Evolutionary conservation across 2,888 invertebrate genomes (phyloP).

Genomic region (Megaustenia siamemsis): DNA sequence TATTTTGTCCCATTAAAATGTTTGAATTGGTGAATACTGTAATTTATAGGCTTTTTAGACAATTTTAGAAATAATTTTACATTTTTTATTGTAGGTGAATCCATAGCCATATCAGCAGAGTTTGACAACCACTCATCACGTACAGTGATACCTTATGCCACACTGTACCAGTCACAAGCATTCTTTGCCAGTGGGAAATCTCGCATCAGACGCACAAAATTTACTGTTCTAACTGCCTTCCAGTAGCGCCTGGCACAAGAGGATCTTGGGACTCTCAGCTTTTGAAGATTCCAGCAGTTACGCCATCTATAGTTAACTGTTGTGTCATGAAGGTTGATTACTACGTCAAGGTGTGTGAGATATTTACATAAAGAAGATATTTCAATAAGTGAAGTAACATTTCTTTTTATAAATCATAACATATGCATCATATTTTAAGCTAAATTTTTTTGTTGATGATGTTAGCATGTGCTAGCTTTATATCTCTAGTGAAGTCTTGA

Average conservation of each 20-base stretch:
- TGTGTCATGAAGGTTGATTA: conserved; percentile 81
- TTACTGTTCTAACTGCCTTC: conserved; percentile 80
- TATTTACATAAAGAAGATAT: not conserved
- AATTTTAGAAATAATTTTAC: no score
- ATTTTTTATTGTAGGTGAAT: conserved; percentile 77
- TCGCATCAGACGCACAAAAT: conserved; percentile 79
- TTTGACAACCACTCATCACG: conserved; percentile 81
- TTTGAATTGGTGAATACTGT: no score
- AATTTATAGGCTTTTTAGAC: no score
- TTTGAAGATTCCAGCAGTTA: conserved; percentile 81
- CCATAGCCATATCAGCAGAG: conserved; percentile 81
- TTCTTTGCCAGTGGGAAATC: conserved; percentile 81
- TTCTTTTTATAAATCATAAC: not conserved
- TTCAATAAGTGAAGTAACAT: not conserved
- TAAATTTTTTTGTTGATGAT: no score
- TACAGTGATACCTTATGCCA: conserved; percentile 81
- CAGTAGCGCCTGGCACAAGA: conserved; percentile 76
- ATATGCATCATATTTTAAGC: no score
- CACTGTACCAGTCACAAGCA: conserved; percentile 81
- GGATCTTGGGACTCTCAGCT: conserved; percentile 81
- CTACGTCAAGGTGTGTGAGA: conserved; percentile 78
- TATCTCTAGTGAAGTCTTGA: no score
- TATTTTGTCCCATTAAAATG: no score
- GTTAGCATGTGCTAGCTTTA: no score
- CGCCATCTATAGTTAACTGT: conserved; percentile 81